These are phyloP conservation scores for Tribolium castaneum DNA, from an alignment of 1,140 invertebrate genomes.

Conservation along the genomic window DNA sequence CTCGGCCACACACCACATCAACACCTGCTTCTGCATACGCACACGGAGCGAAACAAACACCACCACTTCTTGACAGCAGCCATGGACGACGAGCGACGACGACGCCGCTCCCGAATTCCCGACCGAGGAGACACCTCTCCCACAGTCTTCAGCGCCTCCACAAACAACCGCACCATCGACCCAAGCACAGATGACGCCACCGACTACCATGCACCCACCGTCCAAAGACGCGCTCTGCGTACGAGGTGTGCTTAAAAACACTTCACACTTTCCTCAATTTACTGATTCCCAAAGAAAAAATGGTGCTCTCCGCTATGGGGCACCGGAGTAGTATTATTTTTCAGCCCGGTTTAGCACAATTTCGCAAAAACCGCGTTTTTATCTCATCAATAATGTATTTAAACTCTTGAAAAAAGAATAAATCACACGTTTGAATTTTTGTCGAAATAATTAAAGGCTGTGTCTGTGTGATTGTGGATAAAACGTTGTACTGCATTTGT, in stretches of 20 bases:
- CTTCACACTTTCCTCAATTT: neutral
- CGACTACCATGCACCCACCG: neutral
- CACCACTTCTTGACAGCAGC: slow-evolving; percentile 24
- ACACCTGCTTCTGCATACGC: slow-evolving; percentile 3
- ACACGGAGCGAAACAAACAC: slow-evolving; percentile 17
- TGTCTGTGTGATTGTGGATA: too few relatives aligned
- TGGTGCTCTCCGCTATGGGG: too few relatives aligned
- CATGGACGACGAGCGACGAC: slow-evolving; percentile 30
- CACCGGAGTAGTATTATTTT: too few relatives aligned
- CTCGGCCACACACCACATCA: neutral
- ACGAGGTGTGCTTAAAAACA: neutral
- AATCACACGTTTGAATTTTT: too few relatives aligned
- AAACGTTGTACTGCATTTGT: too few relatives aligned
- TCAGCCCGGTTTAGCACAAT: too few relatives aligned
- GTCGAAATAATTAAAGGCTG: too few relatives aligned
- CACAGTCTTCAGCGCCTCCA: neutral
- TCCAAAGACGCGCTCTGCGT: neutral
- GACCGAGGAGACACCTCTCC: slow-evolving; percentile 11
- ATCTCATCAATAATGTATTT: too few relatives aligned
- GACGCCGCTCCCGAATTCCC: slow-evolving; percentile 15
- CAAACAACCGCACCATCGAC: neutral
- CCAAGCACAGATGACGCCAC: slow-evolving; percentile 3
- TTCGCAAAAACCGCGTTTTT: too few relatives aligned
- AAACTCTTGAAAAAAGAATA: too few relatives aligned
- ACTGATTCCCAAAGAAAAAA: too few relatives aligned